Evolutionary conservation across 1,140 invertebrate genomes (phyloP), one percentile per base, ranked within the genome.

Genomic region (Drosophila lacertosa): DNA sequence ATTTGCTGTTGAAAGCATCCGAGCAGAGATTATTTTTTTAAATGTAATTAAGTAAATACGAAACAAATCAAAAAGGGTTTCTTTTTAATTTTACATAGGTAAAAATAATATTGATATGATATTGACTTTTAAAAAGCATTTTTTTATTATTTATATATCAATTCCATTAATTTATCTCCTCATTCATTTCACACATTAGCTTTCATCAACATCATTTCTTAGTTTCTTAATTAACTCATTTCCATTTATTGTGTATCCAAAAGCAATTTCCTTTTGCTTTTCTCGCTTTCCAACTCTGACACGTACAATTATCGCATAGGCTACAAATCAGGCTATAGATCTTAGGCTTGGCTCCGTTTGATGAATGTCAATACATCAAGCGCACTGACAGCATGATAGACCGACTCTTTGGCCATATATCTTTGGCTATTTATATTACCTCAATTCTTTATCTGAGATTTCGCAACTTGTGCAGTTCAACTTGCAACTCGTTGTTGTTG

Each of bases 361-460:
- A 80, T 74, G 55, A 84, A 73, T 54, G 54, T 40, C 74, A 82
- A 69, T 82, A 39, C 42, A 78, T 75, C 68, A 40, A 50, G 15
- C 42, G 40, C 2, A 47, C 69, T 40, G 42, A 50, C 44, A 29
- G 33, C 45, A 29, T 44, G 45, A 57, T 26, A 13, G 48, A 33
- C 58, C 65, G 55, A 58, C 29, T 68, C 47, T 18, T 13, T 60
- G 67, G n/a, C 59, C 45, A 60, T 40, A 57, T 60, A 55, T 60
- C 68, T 59, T 81, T 67, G 42, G 54, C 81, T 86, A 86, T 86
- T 88, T 86, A 65, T 88, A 81, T 70, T 81, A 74, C 62, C 82
- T 74, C 50, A 74, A 86, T 81, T 60, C 81, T 86, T 86, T 81
- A 88, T 86, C 81, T 81, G 77, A 54, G 74, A 77, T 88, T 77